Base-by-base conservation (phyloP, 2,888 invertebrate species). In the Caenorhabditis angaria region DNA sequence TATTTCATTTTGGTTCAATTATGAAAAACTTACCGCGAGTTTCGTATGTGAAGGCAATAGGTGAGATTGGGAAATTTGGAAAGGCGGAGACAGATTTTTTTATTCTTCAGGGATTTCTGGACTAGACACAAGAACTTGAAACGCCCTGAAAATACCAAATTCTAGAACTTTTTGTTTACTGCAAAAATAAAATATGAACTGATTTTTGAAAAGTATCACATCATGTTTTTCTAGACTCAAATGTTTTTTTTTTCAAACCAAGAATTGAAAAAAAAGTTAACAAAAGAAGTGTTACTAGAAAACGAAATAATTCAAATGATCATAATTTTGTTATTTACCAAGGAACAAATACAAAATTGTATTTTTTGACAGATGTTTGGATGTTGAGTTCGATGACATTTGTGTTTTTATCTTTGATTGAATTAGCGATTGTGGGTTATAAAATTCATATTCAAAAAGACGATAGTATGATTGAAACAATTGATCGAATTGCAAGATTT, bases 351-450 rank as follows among this genome's bases (percentile, higher is more conserved):
- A 28, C 8, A 41, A 27, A 2, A 20, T 27, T 27, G 12, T 47
- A 3, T 8, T 27, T 14, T 28, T 22, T 68, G 70, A 54, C 66
- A 73, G 80, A 80, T 70, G 87, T 61, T 64, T 84, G 70, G 81
- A 82, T 71, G 83, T 78, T 73, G 66, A 82, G 57, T 70, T 83
- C 67, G 69, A 84, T 76, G 82, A 76, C 56, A 71, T 82, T 70
- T 78, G 81, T 71, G 74, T 84, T 72, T 76, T 67, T 77, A 8
- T 78, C 82, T 12, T 70, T 79, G 4, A 51, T 80, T 24, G 81
- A 84, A 63, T 70, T 82, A 64, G 80, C 83, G 22, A 65, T 80
- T 32, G 75, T 83, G 22, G 76, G 78, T 66, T 70, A 65, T 67
- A 73, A 69, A 32, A 51, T 65, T 28, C 73, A 69, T 12, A 62